Conservation (phyloP, 2,113 vertebrate genomes). For the Eudyptes chrysolophus region DNA sequence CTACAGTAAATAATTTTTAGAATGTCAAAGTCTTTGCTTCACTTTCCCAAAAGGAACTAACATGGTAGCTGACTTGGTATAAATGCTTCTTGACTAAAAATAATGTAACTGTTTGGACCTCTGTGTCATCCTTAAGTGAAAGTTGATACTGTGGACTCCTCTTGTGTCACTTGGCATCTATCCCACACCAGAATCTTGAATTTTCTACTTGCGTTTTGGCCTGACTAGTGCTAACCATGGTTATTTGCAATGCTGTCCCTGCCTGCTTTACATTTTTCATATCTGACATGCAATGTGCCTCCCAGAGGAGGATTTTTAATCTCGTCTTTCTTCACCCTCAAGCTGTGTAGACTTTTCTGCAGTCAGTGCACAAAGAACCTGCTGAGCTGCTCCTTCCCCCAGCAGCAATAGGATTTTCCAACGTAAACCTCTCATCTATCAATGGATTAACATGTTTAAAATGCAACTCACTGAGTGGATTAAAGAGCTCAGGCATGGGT, state of each 20-base stretch:
- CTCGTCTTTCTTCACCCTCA: not conserved
- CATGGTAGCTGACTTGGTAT: not conserved
- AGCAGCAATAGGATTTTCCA: not conserved
- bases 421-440: not conserved
- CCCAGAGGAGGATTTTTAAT: not conserved
- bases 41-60: not conserved
- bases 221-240: not conserved
- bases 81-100: conserved; percentile 29
- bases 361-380: not conserved
- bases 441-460: conserved; percentile 22
- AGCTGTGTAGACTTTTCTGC: not conserved
- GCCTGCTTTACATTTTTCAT: not conserved
- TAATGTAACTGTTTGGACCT: not conserved
- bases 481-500: not conserved
- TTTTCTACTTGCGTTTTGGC: not conserved
- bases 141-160: not conserved
- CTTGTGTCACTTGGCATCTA: not conserved
- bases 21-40: conserved; percentile 31
- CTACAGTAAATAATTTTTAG: conserved; percentile 9
- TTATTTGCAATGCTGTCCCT: not conserved
- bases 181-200: not conserved
- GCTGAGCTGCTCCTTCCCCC: not conserved
- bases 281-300: not conserved
- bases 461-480: not conserved
- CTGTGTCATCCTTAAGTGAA: not conserved